Base-by-base conservation (phyloP, 2,797 vertebrate species). In the Acridotheres tristis region DNA sequence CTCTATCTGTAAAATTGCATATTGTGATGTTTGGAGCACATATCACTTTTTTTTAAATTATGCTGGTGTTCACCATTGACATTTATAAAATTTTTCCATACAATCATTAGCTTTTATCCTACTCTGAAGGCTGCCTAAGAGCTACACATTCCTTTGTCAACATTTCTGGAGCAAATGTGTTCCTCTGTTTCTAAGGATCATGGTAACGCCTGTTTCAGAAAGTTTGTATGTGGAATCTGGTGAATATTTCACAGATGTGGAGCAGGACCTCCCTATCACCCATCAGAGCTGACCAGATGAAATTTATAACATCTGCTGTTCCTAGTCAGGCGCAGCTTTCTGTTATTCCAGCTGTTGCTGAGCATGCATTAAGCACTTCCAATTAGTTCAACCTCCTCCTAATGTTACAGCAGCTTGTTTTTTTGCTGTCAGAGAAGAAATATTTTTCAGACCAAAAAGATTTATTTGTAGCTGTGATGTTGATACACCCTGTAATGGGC, bases 261-360 rank as follows among this genome's bases (percentile, higher is more conserved):
- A 94, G 67, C 78, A 96, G 95, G 96, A 96, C 94, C 94, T 92
- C 67, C 67, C 81, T 90, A 94, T 75, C 89, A 95, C 92, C 89
- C 96, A 96, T 97, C 1, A 0, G 89, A 76, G 97, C 94, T 97
- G 97, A 92, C 94, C 95, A 96, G 45, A 94, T 95, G 95, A 97
- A 97, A 96, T 91, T 89, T 34, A 32, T 85, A 90, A 88, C 88
- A 93, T 96, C 75, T 85, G 94, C 92, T 96, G 88, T 74, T 93
- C 75, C 93, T 40, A 87, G 34, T 47, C 61, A 89, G 95, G 57
- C 58, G 82, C 73, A 63, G 91, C 42, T 92, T 61, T 95, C 88
- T 97, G 95, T 96, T 97, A 91, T 95, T 96, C 96, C 97, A 98
- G 97, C 97, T 98, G 97, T 73, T 97, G 90, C 88, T 88, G 95